Conservation (phyloP, 1,140 invertebrate genomes). For the Pollicipes pollicipes region DNA sequence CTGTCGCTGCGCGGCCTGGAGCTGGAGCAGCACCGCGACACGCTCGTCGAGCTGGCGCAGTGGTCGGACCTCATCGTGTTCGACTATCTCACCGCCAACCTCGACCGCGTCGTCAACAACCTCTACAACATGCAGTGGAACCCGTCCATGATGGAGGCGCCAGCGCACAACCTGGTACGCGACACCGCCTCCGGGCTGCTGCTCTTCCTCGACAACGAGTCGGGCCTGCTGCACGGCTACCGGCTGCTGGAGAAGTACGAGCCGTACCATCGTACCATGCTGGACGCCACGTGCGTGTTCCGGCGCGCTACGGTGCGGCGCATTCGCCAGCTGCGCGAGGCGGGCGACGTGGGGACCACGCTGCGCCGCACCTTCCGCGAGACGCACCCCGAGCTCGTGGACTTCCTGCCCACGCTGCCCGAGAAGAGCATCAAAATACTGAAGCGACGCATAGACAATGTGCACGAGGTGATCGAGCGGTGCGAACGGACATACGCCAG, state of each 20-base stretch:
- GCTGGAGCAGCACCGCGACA: constrained; percentile 18
- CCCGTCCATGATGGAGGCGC: constrained; percentile 66
- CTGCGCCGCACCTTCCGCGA: constrained; percentile 26
- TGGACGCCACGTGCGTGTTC: constrained; percentile 64
- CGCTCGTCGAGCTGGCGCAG: constrained; percentile 55
- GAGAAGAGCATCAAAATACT: constrained; percentile 59
- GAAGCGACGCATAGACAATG: constrained; percentile 47
- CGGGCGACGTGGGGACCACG: constrained; percentile 32
- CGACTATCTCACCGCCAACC: constrained; percentile 73
- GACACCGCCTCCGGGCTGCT: constrained; percentile 46
- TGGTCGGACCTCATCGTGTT: constrained; percentile 78
- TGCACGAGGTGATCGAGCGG: constrained; percentile 48
- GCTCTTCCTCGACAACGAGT: constrained; percentile 74
- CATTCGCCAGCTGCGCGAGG: constrained; percentile 36
- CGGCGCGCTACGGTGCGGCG: constrained; percentile 46
- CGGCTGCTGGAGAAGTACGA: constrained; percentile 68
- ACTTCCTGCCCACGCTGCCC: constrained; percentile 51
- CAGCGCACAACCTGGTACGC: constrained; percentile 63
- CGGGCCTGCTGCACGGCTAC: constrained; percentile 68
- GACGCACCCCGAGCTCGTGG: constrained; percentile 33
- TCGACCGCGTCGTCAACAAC: constrained; percentile 74
- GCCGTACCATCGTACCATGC: constrained; percentile 51
- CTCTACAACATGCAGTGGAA: constrained; percentile 81
- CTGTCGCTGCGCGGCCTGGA: constrained; percentile 21
- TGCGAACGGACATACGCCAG: constrained; percentile 34